Percentiles rank a stretch among this genome's conserved stretches.
Evolutionary conservation across 2,113 vertebrate genomes (phyloP).

Genomic region (Hydrochoerus hydrochaeris): DNA sequence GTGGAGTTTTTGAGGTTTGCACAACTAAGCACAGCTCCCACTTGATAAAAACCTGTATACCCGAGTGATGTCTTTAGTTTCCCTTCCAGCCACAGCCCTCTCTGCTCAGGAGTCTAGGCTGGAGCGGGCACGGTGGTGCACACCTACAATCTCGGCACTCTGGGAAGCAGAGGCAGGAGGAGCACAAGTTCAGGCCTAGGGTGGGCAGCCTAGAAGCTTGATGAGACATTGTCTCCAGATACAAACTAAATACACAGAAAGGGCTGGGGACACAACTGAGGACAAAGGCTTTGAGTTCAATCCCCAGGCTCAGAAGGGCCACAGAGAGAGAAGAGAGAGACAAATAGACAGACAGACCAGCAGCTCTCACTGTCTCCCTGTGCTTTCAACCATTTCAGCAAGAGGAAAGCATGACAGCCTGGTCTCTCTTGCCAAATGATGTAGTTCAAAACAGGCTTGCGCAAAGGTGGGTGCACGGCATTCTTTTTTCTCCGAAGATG

Average conservation of each 20-base stretch:
- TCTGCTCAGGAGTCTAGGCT: not conserved
- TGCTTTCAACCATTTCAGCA: not conserved
- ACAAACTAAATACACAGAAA: not conserved
- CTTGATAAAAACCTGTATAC: not conserved
- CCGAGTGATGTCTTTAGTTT: not conserved
- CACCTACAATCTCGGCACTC: not conserved
- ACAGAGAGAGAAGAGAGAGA: not conserved
- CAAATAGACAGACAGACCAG: not conserved
- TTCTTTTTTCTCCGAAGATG: constrained; percentile 34
- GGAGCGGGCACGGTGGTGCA: not conserved
- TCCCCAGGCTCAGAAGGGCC: not conserved
- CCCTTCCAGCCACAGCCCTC: not conserved
- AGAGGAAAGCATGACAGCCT: not conserved
- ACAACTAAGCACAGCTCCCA: not conserved
- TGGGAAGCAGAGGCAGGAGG: not conserved
- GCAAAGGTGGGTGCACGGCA: not conserved
- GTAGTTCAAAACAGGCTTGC: not conserved
- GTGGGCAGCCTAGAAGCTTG: not conserved
- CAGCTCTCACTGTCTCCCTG: not conserved
- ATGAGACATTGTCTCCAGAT: not conserved
- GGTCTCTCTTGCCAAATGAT: not conserved
- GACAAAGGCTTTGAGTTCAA: not conserved
- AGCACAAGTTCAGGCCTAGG: no score
- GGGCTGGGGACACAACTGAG: not conserved
- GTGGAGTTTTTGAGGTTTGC: not conserved